Percentiles rank a stretch among this genome's conserved stretches.
Conservation (phyloP, 1,140 invertebrate species). For the Charaxes varanes region DNA sequence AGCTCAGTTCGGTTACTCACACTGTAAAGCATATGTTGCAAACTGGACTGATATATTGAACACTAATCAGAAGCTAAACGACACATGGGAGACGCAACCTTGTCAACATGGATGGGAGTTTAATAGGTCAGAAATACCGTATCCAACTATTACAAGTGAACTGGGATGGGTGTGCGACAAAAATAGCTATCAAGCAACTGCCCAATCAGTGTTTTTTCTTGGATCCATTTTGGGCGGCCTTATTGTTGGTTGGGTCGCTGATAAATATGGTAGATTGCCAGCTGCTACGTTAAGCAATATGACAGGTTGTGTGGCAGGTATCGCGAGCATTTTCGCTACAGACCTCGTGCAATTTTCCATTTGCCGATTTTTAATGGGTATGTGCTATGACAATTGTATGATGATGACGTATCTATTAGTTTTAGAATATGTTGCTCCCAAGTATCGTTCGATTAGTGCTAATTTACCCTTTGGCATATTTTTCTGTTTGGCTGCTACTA, state of each 20-base stretch:
- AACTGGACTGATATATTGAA: constrained; percentile 48
- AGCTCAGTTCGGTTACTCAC: constrained; percentile 44
- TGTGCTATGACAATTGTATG: constrained; percentile 87
- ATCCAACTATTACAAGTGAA: constrained; percentile 57
- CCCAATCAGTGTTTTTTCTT: constrained; percentile 79
- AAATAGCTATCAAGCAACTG: constrained; percentile 77
- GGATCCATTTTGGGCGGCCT: constrained; percentile 82
- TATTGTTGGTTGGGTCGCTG: constrained; percentile 80
- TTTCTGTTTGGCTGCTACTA: constrained; percentile 77
- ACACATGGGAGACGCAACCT: constrained; percentile 39
- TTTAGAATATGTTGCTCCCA: constrained; percentile 79
- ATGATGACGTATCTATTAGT: constrained; percentile 79
- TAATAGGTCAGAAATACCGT: constrained; percentile 69
- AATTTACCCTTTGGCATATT: constrained; percentile 77
- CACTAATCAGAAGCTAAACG: constrained; percentile 26
- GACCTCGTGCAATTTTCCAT: constrained; percentile 76
- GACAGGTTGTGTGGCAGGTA: constrained; percentile 77
- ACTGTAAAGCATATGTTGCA: constrained; percentile 39
- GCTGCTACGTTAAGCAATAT: constrained; percentile 78
- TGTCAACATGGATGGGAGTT: constrained; percentile 78
- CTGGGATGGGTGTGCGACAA: constrained; percentile 80
- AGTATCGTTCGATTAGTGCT: constrained; percentile 76
- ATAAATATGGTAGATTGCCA: constrained; percentile 79
- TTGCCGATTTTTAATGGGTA: constrained; percentile 78
- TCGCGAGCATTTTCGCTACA: constrained; percentile 77